phyloP scores from a whole-genome alignment of 2,888 invertebrate genomes.

The Venusia cambrica region DNA sequence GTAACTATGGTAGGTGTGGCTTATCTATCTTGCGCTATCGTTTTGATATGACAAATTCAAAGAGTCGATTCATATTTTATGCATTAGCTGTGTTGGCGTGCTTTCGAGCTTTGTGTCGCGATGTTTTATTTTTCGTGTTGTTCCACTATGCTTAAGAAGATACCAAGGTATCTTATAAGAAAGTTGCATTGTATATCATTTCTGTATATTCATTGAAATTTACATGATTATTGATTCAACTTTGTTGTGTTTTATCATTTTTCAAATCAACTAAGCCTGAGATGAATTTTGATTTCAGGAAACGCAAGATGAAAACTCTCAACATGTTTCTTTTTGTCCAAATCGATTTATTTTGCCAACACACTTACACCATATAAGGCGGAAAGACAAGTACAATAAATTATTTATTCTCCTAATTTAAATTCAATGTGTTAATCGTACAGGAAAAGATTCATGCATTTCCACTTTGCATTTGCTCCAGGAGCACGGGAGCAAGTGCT shows the following conservation, averaged over 20 bases:
- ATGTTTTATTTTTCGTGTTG: constrained; percentile 33
- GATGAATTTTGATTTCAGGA: too few relatives aligned
- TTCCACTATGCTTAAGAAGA: too few relatives aligned
- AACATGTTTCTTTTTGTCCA: too few relatives aligned
- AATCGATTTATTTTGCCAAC: too few relatives aligned
- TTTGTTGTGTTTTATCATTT: constrained; percentile 17
- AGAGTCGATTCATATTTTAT: constrained; percentile 71
- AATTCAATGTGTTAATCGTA: constrained; percentile 25
- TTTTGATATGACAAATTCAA: constrained; percentile 71
- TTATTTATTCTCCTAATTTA: constrained; percentile 18
- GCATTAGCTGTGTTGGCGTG: constrained; percentile 57
- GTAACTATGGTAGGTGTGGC: constrained; percentile 43
- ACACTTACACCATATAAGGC: too few relatives aligned
- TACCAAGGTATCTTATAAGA: too few relatives aligned
- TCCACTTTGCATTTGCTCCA: constrained; percentile 21
- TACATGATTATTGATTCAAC: constrained; percentile 19
- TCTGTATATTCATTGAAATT: too few relatives aligned
- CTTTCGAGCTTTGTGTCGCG: constrained; percentile 38
- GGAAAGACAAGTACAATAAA: constrained; percentile 2
- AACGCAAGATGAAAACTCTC: too few relatives aligned
- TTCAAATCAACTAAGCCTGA: too few relatives aligned
- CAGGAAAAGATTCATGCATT: constrained; percentile 25
- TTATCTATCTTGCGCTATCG: constrained; percentile 54
- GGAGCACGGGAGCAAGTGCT: constrained; percentile 22
- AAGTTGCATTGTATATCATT: too few relatives aligned